Evolutionary conservation across 2,113 vertebrate genomes (phyloP).

Genomic region (Dendropsophus ebraccatus): DNA sequence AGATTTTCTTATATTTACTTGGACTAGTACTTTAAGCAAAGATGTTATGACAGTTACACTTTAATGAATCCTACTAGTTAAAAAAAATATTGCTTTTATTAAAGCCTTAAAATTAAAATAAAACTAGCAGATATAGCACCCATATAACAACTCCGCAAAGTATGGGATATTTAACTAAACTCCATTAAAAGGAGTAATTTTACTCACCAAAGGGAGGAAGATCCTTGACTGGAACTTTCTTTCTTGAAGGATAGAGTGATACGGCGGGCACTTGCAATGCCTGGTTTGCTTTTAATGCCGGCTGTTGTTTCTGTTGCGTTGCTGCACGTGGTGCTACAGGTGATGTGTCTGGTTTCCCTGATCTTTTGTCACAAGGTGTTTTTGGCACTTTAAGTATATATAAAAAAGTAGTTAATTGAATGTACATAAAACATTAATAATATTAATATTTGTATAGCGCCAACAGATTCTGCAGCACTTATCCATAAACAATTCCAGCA

Average conservation of each 20-base stretch:
- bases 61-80: too few species aligned
- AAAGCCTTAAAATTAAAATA: too few species aligned
- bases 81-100: too few species aligned
- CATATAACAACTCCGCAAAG: neutral
- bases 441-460: too few species aligned
- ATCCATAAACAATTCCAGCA: neutral
- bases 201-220: constrained; percentile 92
- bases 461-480: too few species aligned
- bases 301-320: constrained; percentile 81
- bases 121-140: too few species aligned
- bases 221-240: constrained; percentile 95
- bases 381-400: constrained; percentile 83
- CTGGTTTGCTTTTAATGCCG: constrained; percentile 79
- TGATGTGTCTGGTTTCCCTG: constrained; percentile 88
- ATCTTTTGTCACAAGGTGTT: constrained; percentile 84
- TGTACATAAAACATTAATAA: neutral
- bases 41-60: too few species aligned
- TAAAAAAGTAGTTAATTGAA: neutral
- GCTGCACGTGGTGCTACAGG: constrained; percentile 89
- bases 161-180: neutral
- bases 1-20: too few species aligned
- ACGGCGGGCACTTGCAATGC: constrained; percentile 91
- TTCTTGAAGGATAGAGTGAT: constrained; percentile 90
- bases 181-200: neutral
- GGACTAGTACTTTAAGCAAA: too few species aligned